These are phyloP conservation scores for Shinisaurus crocodilurus DNA, from an alignment of 2,113 vertebrate species.

Conservation along the genomic window DNA sequence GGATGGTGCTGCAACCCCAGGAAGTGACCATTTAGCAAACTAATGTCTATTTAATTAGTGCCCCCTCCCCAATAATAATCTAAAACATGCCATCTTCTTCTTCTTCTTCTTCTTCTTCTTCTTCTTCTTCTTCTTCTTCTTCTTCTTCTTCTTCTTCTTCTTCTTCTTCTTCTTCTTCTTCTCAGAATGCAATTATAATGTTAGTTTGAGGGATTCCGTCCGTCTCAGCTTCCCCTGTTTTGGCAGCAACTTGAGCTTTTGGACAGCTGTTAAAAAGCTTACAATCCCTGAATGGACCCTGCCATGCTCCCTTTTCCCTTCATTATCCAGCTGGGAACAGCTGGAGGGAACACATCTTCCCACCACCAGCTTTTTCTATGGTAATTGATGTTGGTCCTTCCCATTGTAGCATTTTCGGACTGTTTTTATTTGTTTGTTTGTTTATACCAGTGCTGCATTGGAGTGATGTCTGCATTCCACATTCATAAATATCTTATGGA, in stretches of 20 bases:
- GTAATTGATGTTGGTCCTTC: neutral
- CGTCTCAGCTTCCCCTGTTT: neutral
- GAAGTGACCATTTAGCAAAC: constrained; percentile 72
- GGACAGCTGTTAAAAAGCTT: constrained; percentile 60
- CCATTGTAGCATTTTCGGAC: neutral
- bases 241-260: neutral
- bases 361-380: neutral
- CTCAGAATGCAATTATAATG: constrained; percentile 17
- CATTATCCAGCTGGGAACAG: constrained; percentile 61
- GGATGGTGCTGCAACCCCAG: constrained; percentile 67
- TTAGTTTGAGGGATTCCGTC: constrained; percentile 4
- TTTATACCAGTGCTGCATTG: neutral
- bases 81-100: constrained; percentile 33
- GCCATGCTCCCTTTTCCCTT: neutral
- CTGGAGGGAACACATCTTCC: constrained; percentile 32
- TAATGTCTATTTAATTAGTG: constrained; percentile 68
- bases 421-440: neutral
- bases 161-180: neutral
- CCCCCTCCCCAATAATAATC: constrained; percentile 1
- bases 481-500: neutral
- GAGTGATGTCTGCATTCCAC: neutral
- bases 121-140: neutral
- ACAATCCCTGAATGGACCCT: neutral
- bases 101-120: neutral
- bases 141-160: neutral